phyloP scores from a whole-genome alignment of 2,113 vertebrate genomes.

The Chroicocephalus ridibundus region DNA sequence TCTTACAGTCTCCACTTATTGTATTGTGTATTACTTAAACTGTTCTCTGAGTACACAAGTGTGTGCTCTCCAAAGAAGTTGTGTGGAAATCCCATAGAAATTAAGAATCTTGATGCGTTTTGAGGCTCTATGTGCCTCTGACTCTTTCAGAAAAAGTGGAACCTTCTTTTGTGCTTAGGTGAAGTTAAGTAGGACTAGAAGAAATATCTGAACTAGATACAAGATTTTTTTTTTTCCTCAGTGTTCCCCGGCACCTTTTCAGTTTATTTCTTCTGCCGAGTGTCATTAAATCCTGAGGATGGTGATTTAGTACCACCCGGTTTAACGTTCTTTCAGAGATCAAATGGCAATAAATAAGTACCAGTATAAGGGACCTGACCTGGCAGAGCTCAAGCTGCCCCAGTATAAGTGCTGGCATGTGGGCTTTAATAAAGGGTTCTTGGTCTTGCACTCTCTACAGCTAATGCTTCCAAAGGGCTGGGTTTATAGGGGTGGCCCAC shows the following conservation, averaged over 20 bases:
- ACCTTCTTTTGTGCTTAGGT: background rate
- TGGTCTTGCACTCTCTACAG: background rate
- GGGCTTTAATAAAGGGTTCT: background rate
- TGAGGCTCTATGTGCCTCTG: background rate
- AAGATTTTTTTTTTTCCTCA: background rate
- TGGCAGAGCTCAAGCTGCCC: background rate
- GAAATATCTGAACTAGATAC: background rate
- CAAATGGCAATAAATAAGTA: background rate
- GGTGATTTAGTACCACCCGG: background rate
- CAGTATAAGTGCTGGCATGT: rapidly evolving
- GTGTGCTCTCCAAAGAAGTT: background rate
- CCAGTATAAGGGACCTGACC: background rate
- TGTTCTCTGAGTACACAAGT: background rate
- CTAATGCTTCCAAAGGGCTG: background rate
- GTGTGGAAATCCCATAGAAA: background rate
- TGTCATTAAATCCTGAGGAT: background rate
- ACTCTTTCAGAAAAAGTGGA: background rate
- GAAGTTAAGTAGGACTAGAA: background rate
- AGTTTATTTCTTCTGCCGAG: background rate
- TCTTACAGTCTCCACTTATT: background rate
- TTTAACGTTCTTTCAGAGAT: background rate
- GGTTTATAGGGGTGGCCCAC: background rate
- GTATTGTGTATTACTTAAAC: rapidly evolving
- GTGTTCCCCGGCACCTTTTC: background rate
- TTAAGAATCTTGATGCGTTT: background rate